phyloP scores from a whole-genome alignment of 2,888 invertebrate species.

The Pediacus dermestoides region DNA sequence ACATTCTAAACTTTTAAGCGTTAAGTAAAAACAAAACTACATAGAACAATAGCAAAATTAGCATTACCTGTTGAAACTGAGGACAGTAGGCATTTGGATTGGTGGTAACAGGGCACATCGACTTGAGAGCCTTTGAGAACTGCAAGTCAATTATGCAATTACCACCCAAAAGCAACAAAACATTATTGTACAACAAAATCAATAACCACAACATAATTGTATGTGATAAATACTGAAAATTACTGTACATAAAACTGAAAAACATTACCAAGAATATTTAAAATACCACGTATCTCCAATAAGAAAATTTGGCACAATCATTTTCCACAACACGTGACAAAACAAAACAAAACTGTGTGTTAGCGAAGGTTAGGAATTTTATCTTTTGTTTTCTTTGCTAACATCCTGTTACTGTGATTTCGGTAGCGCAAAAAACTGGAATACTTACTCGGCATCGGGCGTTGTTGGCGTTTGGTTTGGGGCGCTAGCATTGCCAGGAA shows the following conservation, averaged over 20 bases:
- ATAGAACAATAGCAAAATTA: slow-evolving; percentile 8
- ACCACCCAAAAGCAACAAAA: slow-evolving; percentile 1
- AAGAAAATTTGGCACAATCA: slow-evolving; percentile 37
- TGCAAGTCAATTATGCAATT: slow-evolving; percentile 34
- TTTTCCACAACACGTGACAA: slow-evolving; percentile 23
- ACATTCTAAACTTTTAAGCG: no score
- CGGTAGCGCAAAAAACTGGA: slow-evolving; percentile 6
- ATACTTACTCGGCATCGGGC: slow-evolving; percentile 67
- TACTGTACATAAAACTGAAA: neutral
- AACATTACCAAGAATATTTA: slow-evolving; percentile 28
- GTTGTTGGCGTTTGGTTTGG: slow-evolving; percentile 62
- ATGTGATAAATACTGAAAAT: slow-evolving; percentile 1
- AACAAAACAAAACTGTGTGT: slow-evolving; percentile 12
- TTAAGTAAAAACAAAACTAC: no score
- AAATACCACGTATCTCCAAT: slow-evolving; percentile 41
- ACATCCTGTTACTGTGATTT: neutral
- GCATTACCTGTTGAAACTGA: slow-evolving; percentile 59
- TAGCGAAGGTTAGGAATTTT: slow-evolving; percentile 13
- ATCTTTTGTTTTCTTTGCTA: no score
- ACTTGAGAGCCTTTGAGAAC: slow-evolving; percentile 45
- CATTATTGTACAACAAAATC: slow-evolving; percentile 2
- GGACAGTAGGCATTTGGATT: slow-evolving; percentile 58
- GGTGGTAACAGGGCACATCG: slow-evolving; percentile 53
- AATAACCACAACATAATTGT: slow-evolving; percentile 1
- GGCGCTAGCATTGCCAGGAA: slow-evolving; percentile 56